Conservation (phyloP, 2,797 vertebrate genomes). For the Cuculus canorus region DNA sequence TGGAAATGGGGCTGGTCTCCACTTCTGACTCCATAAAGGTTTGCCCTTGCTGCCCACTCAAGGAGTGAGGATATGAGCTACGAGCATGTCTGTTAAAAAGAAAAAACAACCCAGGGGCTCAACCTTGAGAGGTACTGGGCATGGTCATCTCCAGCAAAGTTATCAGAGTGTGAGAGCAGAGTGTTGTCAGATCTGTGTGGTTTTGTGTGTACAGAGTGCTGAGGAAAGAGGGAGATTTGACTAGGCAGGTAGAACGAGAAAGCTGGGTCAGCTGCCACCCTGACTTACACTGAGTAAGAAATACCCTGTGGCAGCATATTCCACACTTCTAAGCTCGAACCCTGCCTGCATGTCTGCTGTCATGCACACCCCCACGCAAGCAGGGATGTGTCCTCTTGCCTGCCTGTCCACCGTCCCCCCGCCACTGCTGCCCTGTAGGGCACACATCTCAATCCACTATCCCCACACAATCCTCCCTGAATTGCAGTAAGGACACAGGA, state of each 20-base stretch:
- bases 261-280: conserved; percentile 74
- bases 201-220: neutral
- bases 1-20: neutral
- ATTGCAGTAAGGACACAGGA: neutral
- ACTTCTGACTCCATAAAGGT: neutral
- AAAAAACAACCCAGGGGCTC: neutral
- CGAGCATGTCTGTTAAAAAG: neutral
- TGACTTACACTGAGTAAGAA: conserved; percentile 41
- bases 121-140: neutral
- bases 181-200: neutral
- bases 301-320: conserved; percentile 62
- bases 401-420: neutral
- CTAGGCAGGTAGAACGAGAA: conserved; percentile 74
- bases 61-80: neutral
- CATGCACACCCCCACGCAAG: fast-evolving
- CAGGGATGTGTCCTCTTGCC: neutral
- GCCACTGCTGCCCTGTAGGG: neutral
- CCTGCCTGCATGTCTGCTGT: neutral
- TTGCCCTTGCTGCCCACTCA: neutral
- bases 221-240: conserved; percentile 9
- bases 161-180: neutral
- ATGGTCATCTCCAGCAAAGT: neutral
- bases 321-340: conserved; percentile 42
- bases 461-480: fast-evolving
- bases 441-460: neutral